phyloP scores from a whole-genome alignment of 2,113 vertebrate genomes.

The Oostethus manadensis region DNA sequence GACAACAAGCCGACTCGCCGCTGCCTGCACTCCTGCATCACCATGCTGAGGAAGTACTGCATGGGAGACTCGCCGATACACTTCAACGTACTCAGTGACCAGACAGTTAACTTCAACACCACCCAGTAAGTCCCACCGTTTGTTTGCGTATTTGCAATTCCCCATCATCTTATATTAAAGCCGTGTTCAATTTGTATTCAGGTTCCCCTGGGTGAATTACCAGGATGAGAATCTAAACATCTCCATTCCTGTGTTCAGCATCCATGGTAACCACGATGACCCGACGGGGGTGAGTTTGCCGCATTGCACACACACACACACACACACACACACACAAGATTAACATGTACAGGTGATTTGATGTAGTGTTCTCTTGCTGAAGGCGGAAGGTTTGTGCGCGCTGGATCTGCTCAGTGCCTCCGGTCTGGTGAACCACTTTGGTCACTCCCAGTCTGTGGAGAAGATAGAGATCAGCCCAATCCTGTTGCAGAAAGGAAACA shows the following conservation, averaged over 20 bases:
- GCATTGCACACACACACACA: no score
- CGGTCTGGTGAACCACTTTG: slow-evolving; percentile 93
- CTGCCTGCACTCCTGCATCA: slow-evolving; percentile 83
- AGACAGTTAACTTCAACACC: slow-evolving; percentile 89
- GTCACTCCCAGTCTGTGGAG: slow-evolving; percentile 86
- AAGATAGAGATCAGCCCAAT: slow-evolving; percentile 91
- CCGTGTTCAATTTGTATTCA: slow-evolving; percentile 45
- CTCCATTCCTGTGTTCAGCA: slow-evolving; percentile 92
- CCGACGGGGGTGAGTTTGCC: slow-evolving; percentile 87
- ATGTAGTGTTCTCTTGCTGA: slow-evolving; percentile 13
- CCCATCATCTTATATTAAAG: background rate
- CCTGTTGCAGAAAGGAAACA: slow-evolving; percentile 87
- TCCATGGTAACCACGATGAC: slow-evolving; percentile 98
- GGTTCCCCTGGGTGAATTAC: slow-evolving; percentile 98
- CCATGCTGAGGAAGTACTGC: slow-evolving; percentile 84
- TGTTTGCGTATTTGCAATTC: background rate
- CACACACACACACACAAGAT: background rate
- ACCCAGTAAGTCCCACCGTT: slow-evolving; percentile 80
- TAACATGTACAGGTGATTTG: background rate
- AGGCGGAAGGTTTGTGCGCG: slow-evolving; percentile 90
- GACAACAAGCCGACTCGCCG: slow-evolving; percentile 95
- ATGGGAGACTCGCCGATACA: slow-evolving; percentile 92
- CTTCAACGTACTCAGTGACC: slow-evolving; percentile 94
- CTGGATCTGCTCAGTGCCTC: slow-evolving; percentile 91
- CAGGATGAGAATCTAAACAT: slow-evolving; percentile 94